Conservation (phyloP, 2,113 vertebrate species). For the Gadus chalcogrammus region DNA sequence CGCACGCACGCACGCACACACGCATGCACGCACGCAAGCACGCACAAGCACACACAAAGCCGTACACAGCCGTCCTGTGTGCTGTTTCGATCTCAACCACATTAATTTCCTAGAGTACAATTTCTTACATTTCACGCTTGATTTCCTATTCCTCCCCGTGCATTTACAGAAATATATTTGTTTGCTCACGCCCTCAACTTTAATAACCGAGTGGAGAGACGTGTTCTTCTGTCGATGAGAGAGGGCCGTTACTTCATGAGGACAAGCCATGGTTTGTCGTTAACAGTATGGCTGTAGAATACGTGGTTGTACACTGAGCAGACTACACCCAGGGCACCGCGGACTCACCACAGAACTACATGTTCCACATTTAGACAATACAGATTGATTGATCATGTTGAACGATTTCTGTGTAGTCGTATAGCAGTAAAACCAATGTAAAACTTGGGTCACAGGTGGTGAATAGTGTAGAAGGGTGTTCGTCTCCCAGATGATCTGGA, state of each 20-base stretch:
- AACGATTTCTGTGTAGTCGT: no score
- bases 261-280: neutral
- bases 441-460: no score
- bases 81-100: conserved; percentile 46
- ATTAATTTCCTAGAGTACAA: conserved; percentile 44
- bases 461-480: no score
- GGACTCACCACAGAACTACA: no score
- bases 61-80: neutral
- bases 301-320: conserved; percentile 26
- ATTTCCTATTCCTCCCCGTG: conserved; percentile 47
- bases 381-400: no score
- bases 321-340: no score
- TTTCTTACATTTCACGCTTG: conserved; percentile 57
- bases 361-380: no score
- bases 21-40: conserved; percentile 4
- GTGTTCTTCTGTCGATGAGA: conserved; percentile 26
- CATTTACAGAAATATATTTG: conserved; percentile 42
- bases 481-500: no score
- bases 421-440: no score
- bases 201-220: conserved; percentile 41
- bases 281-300: neutral
- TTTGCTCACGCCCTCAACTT: conserved; percentile 42
- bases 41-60: conserved; percentile 1
- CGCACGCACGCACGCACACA: conserved; percentile 6
- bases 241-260: no score